Base-by-base conservation (phyloP, 2,797 vertebrate genomes). In the Borostomias antarcticus region DNA sequence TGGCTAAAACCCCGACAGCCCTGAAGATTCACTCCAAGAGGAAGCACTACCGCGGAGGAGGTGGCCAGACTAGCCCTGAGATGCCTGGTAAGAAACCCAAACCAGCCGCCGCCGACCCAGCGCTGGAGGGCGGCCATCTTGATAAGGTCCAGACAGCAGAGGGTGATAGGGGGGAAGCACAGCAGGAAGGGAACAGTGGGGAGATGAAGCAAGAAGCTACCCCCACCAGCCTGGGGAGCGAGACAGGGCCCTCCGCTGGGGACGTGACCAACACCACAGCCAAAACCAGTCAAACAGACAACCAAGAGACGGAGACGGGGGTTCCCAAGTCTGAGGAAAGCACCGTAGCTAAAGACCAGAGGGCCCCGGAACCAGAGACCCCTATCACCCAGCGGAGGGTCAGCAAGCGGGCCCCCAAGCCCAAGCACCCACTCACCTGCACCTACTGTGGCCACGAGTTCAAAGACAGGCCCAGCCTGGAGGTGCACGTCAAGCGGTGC, bases 11-110 rank as follows among this genome's bases (percentile, higher is more conserved):
- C 68, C 83, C 87, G 32, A 86, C 87, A 77, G 85, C 93, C 64
- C 71, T 92, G 78, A 94, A 95, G 85, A 92, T 88, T 78, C 91
- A 92, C 45, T 64, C 68, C 19, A 90, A 89, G 74, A 86, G 82
- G 64, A 91, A 86, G 62, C 83, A 92, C 73, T 74, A 58, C 64
- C 79, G 68, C 87, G 83, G 57, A 72, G 48, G 19, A 35, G 43
- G 51, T n/a, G 58, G 47, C 45, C n/a, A 59, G 54, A 4, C 72
- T 10, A 66, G 37, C 1, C 15, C 51, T 11, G 37, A 28, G 45
- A 35, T 57, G 7, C 43, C 48, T 28, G 33, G 28, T 33, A 66
- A 25, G 25, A 70, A 58, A 54, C 10, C 58, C 48, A 62, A 69
- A 28, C 25, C 66, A 29, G 9, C 43, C 47, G 9, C 43, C 47